Evolutionary conservation across 1,140 invertebrate genomes (phyloP).

Genomic region (Pogonognathellus flavescens): DNA sequence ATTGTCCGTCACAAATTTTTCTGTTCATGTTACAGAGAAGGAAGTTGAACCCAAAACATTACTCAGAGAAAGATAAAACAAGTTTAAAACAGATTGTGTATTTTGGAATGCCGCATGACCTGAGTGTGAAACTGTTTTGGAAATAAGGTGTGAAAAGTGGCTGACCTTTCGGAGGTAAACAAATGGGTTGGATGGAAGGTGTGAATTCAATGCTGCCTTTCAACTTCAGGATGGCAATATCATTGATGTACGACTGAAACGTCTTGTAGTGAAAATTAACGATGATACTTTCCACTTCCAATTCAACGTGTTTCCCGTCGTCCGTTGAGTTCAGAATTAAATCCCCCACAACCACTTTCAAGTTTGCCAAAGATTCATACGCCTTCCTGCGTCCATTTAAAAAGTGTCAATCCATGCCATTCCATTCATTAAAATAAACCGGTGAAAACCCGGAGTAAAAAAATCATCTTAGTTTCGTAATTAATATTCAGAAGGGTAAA

Average conservation of each 20-base stretch:
- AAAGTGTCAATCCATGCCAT: too few species aligned
- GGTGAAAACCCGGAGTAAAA: too few species aligned
- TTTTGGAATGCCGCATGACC: too few species aligned
- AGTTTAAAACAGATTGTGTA: too few species aligned
- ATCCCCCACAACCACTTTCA: constrained; percentile 60
- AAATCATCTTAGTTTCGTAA: too few species aligned
- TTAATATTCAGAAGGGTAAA: neutral
- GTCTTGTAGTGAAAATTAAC: constrained; percentile 62
- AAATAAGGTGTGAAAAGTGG: neutral
- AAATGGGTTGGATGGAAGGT: constrained; percentile 57
- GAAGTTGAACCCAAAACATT: too few species aligned
- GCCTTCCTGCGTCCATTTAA: constrained; percentile 51
- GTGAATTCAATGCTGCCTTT: constrained; percentile 52
- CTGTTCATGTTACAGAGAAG: neutral
- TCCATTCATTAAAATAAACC: too few species aligned
- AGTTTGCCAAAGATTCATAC: constrained; percentile 49
- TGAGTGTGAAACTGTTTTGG: neutral
- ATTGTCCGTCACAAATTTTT: constrained; percentile 22
- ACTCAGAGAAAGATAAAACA: too few species aligned
- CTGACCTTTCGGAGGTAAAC: constrained; percentile 48
- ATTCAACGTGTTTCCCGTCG: constrained; percentile 45
- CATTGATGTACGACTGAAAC: constrained; percentile 61
- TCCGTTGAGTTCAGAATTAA: constrained; percentile 47
- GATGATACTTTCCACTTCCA: constrained; percentile 56
- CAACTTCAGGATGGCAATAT: constrained; percentile 61